A percentile compares a stretch with the other conserved stretches of the same genome.
These are phyloP conservation scores for Rhagologus leucostigma DNA, from an alignment of 2,113 vertebrate species.

Conservation along the genomic window DNA sequence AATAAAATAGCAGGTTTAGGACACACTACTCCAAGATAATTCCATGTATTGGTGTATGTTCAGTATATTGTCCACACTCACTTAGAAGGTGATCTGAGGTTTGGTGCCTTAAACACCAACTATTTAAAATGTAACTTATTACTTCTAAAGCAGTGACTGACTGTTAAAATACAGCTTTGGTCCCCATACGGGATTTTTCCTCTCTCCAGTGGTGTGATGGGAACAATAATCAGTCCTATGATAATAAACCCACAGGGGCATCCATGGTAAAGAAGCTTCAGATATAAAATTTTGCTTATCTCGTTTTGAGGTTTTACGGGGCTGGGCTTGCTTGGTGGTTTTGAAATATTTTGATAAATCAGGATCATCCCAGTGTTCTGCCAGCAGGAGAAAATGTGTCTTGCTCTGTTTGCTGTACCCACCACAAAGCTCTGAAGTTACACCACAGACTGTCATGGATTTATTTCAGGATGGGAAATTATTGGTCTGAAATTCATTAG, in stretches of 20 bases:
- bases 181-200: not conserved
- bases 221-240: not conserved
- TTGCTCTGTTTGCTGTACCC: not conserved
- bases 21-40: not conserved
- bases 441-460: not conserved
- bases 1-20: not conserved
- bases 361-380: not conserved
- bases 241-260: not conserved
- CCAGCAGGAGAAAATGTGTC: not conserved
- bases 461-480: slow-evolving; percentile 45
- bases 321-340: not conserved
- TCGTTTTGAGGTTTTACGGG: not conserved
- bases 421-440: slow-evolving; percentile 1
- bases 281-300: not conserved
- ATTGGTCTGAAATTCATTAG: slow-evolving; percentile 57
- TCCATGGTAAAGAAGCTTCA: not conserved
- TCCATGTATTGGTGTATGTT: not conserved
- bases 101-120: not conserved
- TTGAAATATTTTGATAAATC: slow-evolving; percentile 22
- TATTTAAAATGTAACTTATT: not conserved
- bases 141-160: not conserved
- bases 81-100: not conserved
- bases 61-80: not conserved
- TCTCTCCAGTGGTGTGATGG: not conserved
- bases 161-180: not conserved